These are phyloP conservation scores for Zaprionus davidi DNA, from an alignment of 1,140 invertebrate species.

Conservation along the genomic window DNA sequence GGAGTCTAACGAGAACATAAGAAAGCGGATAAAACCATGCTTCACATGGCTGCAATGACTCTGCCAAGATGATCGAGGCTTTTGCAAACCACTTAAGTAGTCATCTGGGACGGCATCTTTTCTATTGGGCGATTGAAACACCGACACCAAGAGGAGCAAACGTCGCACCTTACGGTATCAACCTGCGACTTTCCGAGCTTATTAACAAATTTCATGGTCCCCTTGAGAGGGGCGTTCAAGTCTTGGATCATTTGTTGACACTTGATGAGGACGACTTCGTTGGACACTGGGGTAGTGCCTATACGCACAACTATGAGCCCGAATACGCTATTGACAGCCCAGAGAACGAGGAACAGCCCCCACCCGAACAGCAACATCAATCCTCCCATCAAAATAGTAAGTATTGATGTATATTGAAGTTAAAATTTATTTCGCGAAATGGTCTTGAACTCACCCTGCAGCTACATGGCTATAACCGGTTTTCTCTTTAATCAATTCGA, in stretches of 20 bases:
- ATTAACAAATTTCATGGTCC: slow-evolving; percentile 84
- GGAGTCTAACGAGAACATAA: slow-evolving; percentile 23
- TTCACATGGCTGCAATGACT: slow-evolving; percentile 28
- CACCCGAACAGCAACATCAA: slow-evolving; percentile 41
- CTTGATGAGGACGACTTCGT: slow-evolving; percentile 84
- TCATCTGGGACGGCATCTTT: slow-evolving; percentile 84
- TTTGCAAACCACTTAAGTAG: slow-evolving; percentile 81
- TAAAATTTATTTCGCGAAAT: slow-evolving; percentile 18
- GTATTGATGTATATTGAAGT: slow-evolving; percentile 35
- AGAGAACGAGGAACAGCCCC: slow-evolving; percentile 70
- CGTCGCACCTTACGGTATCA: slow-evolving; percentile 83
- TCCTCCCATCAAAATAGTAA: slow-evolving; percentile 52
- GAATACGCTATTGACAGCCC: slow-evolving; percentile 63
- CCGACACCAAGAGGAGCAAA: slow-evolving; percentile 35
- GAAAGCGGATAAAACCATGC: slow-evolving; percentile 24
- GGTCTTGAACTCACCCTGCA: background rate
- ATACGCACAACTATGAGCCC: slow-evolving; percentile 80
- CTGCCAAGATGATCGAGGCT: slow-evolving; percentile 80
- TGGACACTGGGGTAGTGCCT: slow-evolving; percentile 82
- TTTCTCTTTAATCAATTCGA: slow-evolving; percentile 41
- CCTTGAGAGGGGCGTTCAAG: slow-evolving; percentile 84
- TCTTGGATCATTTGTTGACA: slow-evolving; percentile 85
- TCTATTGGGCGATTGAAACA: slow-evolving; percentile 84
- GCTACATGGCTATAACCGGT: slow-evolving; percentile 46
- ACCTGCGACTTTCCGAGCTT: slow-evolving; percentile 85